Percentiles rank a stretch among this genome's conserved stretches.
Conservation (phyloP, 2,888 invertebrate genomes). For the Lottia scabra region DNA sequence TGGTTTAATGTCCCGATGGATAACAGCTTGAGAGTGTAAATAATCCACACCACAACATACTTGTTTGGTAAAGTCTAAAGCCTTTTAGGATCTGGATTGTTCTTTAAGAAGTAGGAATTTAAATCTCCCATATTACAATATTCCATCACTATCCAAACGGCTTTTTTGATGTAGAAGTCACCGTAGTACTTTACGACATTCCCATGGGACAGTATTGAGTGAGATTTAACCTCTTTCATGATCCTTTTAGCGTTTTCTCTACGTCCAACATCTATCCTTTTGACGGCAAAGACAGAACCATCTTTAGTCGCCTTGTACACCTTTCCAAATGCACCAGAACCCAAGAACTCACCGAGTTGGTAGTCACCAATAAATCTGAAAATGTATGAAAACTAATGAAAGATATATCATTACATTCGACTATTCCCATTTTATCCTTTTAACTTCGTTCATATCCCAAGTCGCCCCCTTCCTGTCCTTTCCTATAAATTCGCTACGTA, state of each 20-base stretch:
- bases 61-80: neutral
- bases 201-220: neutral
- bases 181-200: neutral
- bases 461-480: too few relatives aligned
- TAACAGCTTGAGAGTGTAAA: neutral
- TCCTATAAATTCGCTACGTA: too few relatives aligned
- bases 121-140: neutral
- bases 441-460: too few relatives aligned
- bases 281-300: neutral
- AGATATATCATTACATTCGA: too few relatives aligned
- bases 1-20: neutral
- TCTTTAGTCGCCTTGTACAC: neutral
- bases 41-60: neutral
- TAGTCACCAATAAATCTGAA: too few relatives aligned
- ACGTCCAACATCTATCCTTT: neutral
- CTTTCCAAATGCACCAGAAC: neutral
- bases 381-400: too few relatives aligned
- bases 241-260: neutral
- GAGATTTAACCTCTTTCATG: neutral
- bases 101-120: neutral
- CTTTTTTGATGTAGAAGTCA: neutral
- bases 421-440: too few relatives aligned
- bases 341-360: too few relatives aligned
- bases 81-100: accelerated
- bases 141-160: neutral